Base-by-base conservation (phyloP, 2,888 invertebrate species). In the Dinocampus coccinellae region DNA sequence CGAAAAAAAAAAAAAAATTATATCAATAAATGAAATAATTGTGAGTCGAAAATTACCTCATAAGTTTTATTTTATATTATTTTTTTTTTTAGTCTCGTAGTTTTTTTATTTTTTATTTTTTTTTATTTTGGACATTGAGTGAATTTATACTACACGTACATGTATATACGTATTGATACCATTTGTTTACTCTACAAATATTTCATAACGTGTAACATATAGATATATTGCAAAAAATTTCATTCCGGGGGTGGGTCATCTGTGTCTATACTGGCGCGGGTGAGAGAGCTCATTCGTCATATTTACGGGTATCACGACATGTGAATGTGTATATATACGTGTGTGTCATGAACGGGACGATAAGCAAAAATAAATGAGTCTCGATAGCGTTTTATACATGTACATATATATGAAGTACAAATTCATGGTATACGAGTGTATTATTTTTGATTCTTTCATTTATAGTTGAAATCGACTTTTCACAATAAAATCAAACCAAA, bases 321-420 rank as follows among this genome's bases (percentile, higher is more conserved):
- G 53, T 47, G 24, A 34, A 70, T 64, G 73, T n/a, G 3, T n/a
- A 39, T 39, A n/a, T 10, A 36, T 39, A n/a, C 29, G 7, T 29
- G 3, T 7, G 7, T 29, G 29, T 4, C 29, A 29, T 29, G 29
- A 7, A 3, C 39, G 4, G 13, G 3, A 39, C 75, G 85, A 85
- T 85, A 85, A 84, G 82, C 83, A 83, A 83, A 84, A 85, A 85
- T 83, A 84, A 85, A 85, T 84, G 85, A 82, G 80, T 78, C 77
- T 76, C 78, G 83, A 84, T 83, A 82, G 79, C 77, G 65, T 68
- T n/a, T 52, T 58, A 64, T 72, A 74, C 81, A 82, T 82, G 80
- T 55, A 58, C 53, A 39, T 13, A 11, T 47, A 13, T 29, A n/a
- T 26, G 13, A 1, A 55, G 82, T 29, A 29, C n/a, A n/a, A 4